These are phyloP conservation scores for Anthoscopus minutus DNA, from an alignment of 2,113 vertebrate species.

Conservation along the genomic window DNA sequence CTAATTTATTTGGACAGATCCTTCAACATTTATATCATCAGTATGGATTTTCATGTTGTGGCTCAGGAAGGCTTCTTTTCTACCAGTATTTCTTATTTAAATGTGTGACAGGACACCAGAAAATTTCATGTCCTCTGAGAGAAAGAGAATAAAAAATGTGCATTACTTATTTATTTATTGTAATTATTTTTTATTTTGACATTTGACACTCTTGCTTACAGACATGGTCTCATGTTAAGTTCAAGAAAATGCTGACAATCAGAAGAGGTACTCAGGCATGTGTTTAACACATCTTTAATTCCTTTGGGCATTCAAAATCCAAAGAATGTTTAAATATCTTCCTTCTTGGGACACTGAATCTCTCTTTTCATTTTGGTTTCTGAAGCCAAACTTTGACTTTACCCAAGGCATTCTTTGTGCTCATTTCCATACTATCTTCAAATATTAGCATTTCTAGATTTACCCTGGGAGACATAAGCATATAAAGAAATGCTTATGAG, in stretches of 20 bases:
- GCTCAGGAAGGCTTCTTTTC: background rate
- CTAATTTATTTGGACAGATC: slow-evolving; percentile 14
- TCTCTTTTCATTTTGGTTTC: background rate
- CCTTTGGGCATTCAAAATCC: background rate
- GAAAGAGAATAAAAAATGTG: background rate
- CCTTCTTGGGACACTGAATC: background rate
- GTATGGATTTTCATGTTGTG: background rate
- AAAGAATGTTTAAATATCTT: background rate
- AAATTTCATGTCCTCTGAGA: background rate
- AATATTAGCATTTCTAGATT: background rate
- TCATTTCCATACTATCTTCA: background rate
- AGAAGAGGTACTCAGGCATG: background rate
- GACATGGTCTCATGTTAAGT: background rate
- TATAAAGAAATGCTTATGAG: background rate
- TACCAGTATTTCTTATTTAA: background rate
- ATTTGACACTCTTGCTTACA: background rate
- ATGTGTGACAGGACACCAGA: background rate
- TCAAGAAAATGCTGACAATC: background rate
- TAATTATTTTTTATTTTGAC: background rate
- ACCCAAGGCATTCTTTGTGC: background rate
- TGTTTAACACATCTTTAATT: background rate
- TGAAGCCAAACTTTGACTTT: background rate
- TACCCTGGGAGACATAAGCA: background rate
- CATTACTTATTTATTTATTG: background rate
- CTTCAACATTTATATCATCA: background rate